Base-by-base conservation (phyloP, 2,113 vertebrate species). In the Strigops habroptila region DNA sequence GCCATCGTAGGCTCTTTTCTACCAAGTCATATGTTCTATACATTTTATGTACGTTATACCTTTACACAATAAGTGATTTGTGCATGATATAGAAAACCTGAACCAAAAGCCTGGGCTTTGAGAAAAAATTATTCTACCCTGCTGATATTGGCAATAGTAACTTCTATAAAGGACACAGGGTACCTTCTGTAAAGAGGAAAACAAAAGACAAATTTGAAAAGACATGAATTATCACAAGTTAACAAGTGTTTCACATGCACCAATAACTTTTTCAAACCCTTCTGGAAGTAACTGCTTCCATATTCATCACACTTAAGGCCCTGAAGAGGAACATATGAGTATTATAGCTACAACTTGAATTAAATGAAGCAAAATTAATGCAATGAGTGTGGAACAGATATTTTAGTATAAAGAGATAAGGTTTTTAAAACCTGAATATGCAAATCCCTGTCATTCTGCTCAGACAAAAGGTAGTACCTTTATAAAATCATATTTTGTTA, bases 201-300 rank as follows among this genome's bases (percentile, higher is more conserved):
- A 86, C 12, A 91, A 64, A 94, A 91, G 83, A 93, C 59, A 94
- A 95, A 95, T 67, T 74, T 89, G 82, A 79, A 75, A 96, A 94
- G 62, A 80, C 22, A 12, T 71, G 78, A 90, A 75, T 71, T 93
- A 88, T 46, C 52, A 4, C 39, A 88, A 91, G 80, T 59, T 79
- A 85, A 75, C n/a, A 69, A 52, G 77, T 95, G 87, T 69, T 86
- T 71, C 52, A 63, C 44, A 44, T 7, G 63, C 53, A 71, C 62
- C 65, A 41, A 24, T 63, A 88, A 91, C 82, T 71, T 80, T 95
- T 94, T 93, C 87, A 88, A 93, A 94, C 82, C 74, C 77, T 92
- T 93, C n/a, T 79, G 84, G 95, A 71, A 93, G 95, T 90, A 93
- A 80, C 80, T 89, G 48, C 53, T 96, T 96, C 95, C 92, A 73